phyloP scores from a whole-genome alignment of 2,113 vertebrate species.

The Toxostoma redivivum region DNA sequence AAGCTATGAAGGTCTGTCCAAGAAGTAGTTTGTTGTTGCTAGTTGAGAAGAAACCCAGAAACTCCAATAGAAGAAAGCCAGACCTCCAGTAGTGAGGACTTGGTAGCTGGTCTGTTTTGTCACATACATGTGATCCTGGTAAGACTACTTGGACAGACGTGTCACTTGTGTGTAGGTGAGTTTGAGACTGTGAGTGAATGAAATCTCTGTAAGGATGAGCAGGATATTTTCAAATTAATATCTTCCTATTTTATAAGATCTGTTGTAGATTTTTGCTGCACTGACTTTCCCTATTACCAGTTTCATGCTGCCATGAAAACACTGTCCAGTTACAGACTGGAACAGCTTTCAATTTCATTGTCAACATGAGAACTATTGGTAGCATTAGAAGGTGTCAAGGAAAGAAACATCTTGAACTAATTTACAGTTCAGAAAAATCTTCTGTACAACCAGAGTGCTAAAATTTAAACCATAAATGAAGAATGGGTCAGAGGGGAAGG shows the following conservation, averaged over 20 bases:
- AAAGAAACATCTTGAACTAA: neutral
- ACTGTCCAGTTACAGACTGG: neutral
- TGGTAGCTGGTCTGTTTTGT: neutral
- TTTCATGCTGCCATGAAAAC: neutral
- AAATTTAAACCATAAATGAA: neutral
- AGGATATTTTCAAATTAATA: neutral
- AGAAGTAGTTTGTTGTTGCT: neutral
- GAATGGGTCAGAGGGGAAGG: neutral
- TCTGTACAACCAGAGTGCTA: neutral
- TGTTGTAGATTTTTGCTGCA: neutral
- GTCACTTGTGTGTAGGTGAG: neutral
- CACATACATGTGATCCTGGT: rapidly evolving
- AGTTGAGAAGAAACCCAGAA: neutral
- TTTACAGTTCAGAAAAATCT: neutral
- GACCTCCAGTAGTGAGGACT: neutral
- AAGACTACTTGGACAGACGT: neutral
- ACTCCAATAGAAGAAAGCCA: neutral
- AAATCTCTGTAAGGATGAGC: neutral
- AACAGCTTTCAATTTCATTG: neutral
- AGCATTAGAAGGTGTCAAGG: neutral
- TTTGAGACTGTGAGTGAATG: neutral
- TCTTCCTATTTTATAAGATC: neutral
- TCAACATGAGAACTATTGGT: neutral
- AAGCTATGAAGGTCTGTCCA: neutral
- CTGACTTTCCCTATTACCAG: neutral